Conservation (phyloP, 2,113 vertebrate species). For the Edolisoma coerulescens region DNA sequence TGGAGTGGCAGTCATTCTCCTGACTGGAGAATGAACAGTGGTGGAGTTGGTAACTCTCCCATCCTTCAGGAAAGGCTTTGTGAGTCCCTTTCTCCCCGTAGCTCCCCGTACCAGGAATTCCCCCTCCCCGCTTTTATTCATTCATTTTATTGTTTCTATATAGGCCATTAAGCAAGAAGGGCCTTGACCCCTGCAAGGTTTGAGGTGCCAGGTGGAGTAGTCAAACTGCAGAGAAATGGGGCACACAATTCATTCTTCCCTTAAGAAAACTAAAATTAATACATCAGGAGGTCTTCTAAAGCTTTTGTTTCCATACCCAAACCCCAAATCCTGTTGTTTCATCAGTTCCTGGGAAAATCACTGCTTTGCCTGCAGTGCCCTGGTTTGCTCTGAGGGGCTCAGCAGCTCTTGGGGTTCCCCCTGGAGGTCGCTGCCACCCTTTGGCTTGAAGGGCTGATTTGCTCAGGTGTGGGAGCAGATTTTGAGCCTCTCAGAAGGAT, state of each 20-base stretch:
- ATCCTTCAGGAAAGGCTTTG: not conserved
- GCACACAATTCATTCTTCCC: not conserved
- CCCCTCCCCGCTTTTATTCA: rapidly evolving
- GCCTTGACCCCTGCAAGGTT: not conserved
- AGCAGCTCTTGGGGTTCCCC: not conserved
- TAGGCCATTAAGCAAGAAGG: not conserved
- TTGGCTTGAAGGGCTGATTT: not conserved
- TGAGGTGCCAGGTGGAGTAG: not conserved
- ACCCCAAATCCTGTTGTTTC: not conserved
- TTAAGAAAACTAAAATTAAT: not conserved
- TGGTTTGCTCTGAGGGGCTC: not conserved
- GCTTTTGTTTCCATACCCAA: not conserved
- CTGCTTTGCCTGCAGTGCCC: not conserved
- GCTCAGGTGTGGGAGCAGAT: not conserved
- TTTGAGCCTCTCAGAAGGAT: not conserved
- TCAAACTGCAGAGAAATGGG: not conserved
- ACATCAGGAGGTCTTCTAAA: not conserved
- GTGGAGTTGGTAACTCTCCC: not conserved
- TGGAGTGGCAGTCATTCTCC: not conserved
- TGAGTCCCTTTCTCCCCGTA: rapidly evolving
- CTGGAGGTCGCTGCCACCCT: not conserved
- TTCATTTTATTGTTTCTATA: not conserved
- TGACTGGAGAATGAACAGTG: not conserved
- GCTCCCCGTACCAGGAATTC: not conserved
- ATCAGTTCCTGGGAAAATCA: not conserved